These are phyloP conservation scores for Thumatha senex DNA, from an alignment of 2,888 invertebrate species.

Conservation along the genomic window DNA sequence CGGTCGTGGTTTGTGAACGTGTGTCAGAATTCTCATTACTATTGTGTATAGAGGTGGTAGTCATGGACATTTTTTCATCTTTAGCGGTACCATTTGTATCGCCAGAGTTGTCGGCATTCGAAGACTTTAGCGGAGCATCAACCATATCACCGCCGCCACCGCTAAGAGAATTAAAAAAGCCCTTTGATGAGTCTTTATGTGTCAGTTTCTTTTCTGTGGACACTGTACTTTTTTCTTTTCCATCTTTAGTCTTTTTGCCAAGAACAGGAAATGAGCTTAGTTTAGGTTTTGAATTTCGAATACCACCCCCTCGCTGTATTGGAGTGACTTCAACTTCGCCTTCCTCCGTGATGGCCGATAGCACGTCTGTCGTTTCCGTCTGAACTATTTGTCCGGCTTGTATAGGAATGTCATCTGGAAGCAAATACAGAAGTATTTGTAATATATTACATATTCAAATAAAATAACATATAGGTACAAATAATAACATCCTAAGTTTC, in stretches of 20 bases:
- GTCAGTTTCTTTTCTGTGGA: conserved; percentile 72
- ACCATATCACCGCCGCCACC: conserved; percentile 77
- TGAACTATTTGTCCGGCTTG: conserved; percentile 87
- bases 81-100: conserved; percentile 74
- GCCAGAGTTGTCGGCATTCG: conserved; percentile 56
- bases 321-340: conserved; percentile 79
- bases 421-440: conserved; percentile 15
- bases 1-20: conserved; percentile 77
- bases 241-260: conserved; percentile 85
- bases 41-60: conserved; percentile 64
- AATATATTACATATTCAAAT: not conserved
- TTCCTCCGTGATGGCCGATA: conserved; percentile 88
- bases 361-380: conserved; percentile 80
- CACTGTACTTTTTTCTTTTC: conserved; percentile 70
- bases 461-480: not conserved
- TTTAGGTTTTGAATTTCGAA: conserved; percentile 85
- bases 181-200: conserved; percentile 73
- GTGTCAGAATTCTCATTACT: conserved; percentile 74
- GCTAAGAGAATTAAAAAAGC: conserved; percentile 73
- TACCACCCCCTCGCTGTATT: conserved; percentile 77
- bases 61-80: conserved; percentile 75
- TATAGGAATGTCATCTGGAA: conserved; percentile 94
- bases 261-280: conserved; percentile 84
- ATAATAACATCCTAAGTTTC: not conserved
- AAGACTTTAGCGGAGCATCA: conserved; percentile 71